Evolutionary conservation across 2,113 vertebrate species (phyloP), one percentile per base, ranked within the genome.

Genomic region (Bagarius yarrelli): DNA sequence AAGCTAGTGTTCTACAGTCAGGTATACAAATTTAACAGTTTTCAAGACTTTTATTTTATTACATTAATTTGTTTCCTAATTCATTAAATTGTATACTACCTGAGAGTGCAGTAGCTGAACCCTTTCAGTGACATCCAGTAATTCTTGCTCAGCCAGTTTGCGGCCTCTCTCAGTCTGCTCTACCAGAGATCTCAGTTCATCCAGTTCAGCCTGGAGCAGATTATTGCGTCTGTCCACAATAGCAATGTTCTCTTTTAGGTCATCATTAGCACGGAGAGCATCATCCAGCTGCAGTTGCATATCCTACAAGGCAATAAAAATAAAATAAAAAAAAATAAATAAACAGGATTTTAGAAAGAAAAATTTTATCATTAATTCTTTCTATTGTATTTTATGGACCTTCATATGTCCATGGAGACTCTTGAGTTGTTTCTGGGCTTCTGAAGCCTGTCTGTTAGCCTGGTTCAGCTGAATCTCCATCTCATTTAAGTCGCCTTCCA

Each of bases 401-500:
- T 94, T 95, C 52, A 95, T 81, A 50, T 89, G 88, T 44, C 81
- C 57, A 5, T 94, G 92, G 53, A 92, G 53, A 16, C 84, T 84
- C 81, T 94, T 95, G 21, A 94, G 88, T 76, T 95, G 93, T 63
- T 94, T 95, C 87, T 94, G 93, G 63, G 93, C 91, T 83, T 95
- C 93, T 0, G 91, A 16, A 2, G 91, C 92, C 66, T 87, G 87
- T 13, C 93, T 88, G 83, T 95, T 94, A 80, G 94, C 93, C 2
- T 94, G 91, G 25, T 85, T 92, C 36, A 89, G 87, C 85, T 93
- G 92, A 79, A 93, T 92, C 87, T 93, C 92, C 91, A 93, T 93
- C 85, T 94, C 91, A 79, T 93, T 93, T 61, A 93, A 87, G 79
- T 93, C 91, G 82, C 92, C 91, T 78, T 92, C 92, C 89, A 92